Evolutionary conservation across 2,113 vertebrate species (phyloP).

Genomic region (Piaya cayana): DNA sequence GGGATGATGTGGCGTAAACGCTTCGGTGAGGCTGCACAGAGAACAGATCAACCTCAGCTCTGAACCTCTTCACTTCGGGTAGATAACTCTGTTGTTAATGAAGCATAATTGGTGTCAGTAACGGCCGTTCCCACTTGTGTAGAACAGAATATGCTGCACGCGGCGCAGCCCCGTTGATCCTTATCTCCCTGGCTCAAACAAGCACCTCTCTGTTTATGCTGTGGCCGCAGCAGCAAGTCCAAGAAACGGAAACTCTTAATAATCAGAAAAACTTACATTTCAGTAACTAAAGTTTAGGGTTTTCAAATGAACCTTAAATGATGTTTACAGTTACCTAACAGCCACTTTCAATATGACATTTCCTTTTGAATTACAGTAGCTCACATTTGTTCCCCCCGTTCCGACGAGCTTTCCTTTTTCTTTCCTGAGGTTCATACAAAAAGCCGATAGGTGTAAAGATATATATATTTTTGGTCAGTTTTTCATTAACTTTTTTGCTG

Average conservation of each 20-base stretch:
- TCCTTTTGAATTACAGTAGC: conserved; percentile 56
- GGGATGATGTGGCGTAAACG: background rate
- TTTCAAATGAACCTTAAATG: conserved; percentile 64
- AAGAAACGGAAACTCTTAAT: background rate
- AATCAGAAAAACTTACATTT: conserved; percentile 55
- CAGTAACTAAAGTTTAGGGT: conserved; percentile 40
- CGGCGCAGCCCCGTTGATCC: background rate
- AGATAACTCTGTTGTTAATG: background rate
- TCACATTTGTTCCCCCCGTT: conserved; percentile 16
- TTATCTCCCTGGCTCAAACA: background rate
- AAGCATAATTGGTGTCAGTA: background rate
- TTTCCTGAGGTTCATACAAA: conserved; percentile 63
- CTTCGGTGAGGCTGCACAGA: background rate
- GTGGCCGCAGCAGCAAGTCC: background rate
- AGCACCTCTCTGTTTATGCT: background rate
- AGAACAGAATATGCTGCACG: conserved; percentile 26
- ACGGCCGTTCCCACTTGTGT: background rate
- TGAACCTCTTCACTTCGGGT: background rate
- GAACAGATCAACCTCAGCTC: background rate
- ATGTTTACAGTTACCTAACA: conserved; percentile 82
- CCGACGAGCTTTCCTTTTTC: conserved; percentile 57
- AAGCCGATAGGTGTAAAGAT: conserved; percentile 80
- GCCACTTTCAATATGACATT: conserved; percentile 77
- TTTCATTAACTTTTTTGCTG: conserved; percentile 78
- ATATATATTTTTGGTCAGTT: conserved; percentile 80